phyloP scores from a whole-genome alignment of 2,113 vertebrate species.

The Mesoclemmys tuberculata region DNA sequence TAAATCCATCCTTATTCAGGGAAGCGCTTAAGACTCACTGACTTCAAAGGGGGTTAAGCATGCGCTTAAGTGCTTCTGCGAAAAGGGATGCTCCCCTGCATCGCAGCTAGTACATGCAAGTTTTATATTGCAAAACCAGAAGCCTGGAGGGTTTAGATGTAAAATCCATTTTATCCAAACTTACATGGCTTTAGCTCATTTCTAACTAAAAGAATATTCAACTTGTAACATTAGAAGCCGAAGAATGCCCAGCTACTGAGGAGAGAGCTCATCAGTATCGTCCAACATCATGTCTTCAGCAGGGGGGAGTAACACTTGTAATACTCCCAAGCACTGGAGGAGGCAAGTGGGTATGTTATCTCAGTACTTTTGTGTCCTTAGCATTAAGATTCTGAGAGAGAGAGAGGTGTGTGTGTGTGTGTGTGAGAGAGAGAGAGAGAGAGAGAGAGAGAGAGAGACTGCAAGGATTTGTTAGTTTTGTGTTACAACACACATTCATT shows the following conservation, averaged over 20 bases:
- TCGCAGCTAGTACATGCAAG: neutral
- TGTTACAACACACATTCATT: slow-evolving; percentile 46
- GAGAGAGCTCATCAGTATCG: neutral
- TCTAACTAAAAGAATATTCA: neutral
- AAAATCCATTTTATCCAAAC: neutral
- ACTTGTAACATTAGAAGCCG: neutral
- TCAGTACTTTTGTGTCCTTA: slow-evolving; percentile 37
- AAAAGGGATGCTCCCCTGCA: neutral
- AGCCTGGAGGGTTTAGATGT: neutral
- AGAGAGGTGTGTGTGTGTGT: slow-evolving; percentile 7
- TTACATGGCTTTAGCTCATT: neutral
- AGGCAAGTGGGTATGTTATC: neutral
- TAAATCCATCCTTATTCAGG: neutral
- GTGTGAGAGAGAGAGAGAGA: no score
- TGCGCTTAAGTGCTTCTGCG: neutral
- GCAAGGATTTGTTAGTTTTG: slow-evolving; percentile 46
- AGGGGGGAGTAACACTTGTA: neutral
- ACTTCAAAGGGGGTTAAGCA: neutral
- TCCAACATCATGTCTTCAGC: neutral
- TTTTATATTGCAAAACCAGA: slow-evolving; percentile 13
- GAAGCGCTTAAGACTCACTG: neutral
- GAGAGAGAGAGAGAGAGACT: slow-evolving; percentile 21
- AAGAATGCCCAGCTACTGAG: neutral
- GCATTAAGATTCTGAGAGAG: neutral
- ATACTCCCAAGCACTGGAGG: neutral